These are phyloP conservation scores for Sarcophilus harrisii DNA, from an alignment of 2,797 vertebrate genomes.

Conservation along the genomic window DNA sequence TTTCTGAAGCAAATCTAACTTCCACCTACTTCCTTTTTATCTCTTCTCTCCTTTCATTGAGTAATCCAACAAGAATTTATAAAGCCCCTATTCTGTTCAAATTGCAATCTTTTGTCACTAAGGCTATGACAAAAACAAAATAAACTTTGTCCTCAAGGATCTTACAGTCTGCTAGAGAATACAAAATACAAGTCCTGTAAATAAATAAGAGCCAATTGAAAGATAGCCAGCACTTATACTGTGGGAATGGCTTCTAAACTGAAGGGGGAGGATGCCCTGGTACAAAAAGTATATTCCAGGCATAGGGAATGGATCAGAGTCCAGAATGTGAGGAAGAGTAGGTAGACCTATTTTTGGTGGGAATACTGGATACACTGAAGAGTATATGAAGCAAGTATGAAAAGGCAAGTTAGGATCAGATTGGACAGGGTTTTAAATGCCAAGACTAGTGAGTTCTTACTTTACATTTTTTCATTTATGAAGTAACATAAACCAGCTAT, in stretches of 20 bases:
- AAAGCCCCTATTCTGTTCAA: background rate
- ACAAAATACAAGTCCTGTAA: background rate
- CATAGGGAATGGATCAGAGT: background rate
- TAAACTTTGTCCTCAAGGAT: background rate
- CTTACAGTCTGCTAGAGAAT: background rate
- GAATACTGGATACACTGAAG: background rate
- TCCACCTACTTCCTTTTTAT: background rate
- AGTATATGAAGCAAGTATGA: background rate
- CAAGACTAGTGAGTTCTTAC: background rate
- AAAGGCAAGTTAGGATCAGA: background rate
- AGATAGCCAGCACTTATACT: background rate
- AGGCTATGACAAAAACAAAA: background rate
- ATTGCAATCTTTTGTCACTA: background rate
- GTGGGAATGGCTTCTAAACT: background rate
- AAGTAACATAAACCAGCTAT: background rate
- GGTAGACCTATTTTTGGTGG: background rate
- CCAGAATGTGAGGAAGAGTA: background rate
- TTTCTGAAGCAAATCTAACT: background rate
- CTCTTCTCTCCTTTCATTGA: background rate
- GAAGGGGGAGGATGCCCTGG: background rate
- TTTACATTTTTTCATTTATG: background rate
- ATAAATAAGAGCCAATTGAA: background rate
- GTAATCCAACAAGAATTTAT: background rate
- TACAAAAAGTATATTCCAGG: background rate
- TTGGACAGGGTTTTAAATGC: background rate